phyloP scores from a whole-genome alignment of 2,797 vertebrate genomes.

The Megaceryle alcyon region DNA sequence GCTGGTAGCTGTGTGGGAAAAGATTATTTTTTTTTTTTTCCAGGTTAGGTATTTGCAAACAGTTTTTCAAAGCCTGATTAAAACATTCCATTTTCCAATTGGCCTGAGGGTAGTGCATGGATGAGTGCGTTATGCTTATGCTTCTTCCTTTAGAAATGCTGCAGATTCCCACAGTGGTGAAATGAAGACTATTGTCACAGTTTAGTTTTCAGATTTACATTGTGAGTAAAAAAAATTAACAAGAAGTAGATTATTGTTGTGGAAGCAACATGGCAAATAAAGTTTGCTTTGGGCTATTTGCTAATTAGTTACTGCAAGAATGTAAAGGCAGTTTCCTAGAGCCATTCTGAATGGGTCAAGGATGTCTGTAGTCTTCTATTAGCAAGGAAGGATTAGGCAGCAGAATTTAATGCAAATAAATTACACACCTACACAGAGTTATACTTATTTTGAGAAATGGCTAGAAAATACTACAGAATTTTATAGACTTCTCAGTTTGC shows the following conservation, averaged over 20 bases:
- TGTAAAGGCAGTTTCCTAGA: not conserved
- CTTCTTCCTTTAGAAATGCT: constrained; percentile 3
- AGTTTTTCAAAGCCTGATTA: constrained; percentile 27
- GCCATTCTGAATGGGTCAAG: not conserved
- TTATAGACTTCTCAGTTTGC: not conserved
- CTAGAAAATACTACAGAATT: not conserved
- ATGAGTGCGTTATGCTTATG: not conserved
- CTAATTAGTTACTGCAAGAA: not conserved
- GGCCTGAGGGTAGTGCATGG: not conserved
- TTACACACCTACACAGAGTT: not conserved
- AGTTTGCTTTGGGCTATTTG: not conserved
- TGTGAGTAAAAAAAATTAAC: not conserved
- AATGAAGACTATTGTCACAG: not conserved
- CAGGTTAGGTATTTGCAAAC: not conserved
- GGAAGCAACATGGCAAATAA: not conserved
- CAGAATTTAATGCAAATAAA: not conserved
- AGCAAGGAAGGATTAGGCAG: not conserved
- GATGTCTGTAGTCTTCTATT: not conserved
- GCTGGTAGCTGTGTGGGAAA: not conserved
- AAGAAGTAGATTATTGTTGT: not conserved
- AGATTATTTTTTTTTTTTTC: not conserved
- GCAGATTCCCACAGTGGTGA: not conserved
- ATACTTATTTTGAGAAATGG: not conserved
- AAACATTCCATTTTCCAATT: not conserved
- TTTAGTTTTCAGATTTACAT: not conserved